phyloP scores from a whole-genome alignment of 2,888 invertebrate genomes.

The Drosophila neoperkinsi region DNA sequence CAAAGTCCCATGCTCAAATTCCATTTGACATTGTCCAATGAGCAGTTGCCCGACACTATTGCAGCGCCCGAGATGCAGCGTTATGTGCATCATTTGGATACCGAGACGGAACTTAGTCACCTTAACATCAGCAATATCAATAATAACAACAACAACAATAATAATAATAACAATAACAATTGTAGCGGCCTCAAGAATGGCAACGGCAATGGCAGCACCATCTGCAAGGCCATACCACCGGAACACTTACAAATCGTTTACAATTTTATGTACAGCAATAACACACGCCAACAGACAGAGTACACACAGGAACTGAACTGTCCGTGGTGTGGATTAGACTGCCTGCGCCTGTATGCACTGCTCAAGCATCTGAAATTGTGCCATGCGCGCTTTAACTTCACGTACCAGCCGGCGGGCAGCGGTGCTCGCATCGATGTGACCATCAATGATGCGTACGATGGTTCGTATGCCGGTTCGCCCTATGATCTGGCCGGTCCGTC shows the following conservation, averaged over 20 bases:
- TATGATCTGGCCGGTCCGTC: conserved; percentile 93
- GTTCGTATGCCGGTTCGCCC: conserved; percentile 97
- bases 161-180: conserved; percentile 59
- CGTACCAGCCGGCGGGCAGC: conserved; percentile 87
- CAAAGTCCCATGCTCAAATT: conserved; percentile 94
- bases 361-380: conserved; percentile 97
- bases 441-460: conserved; percentile 97
- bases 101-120: conserved; percentile 69
- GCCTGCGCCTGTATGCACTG: conserved; percentile 93
- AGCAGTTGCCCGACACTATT: conserved; percentile 83
- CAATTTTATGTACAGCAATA: conserved; percentile 98
- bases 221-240: conserved; percentile 64
- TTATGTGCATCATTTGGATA: conserved; percentile 69
- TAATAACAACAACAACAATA: conserved; percentile 53
- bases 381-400: conserved; percentile 97
- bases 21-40: conserved; percentile 93
- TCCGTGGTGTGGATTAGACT: conserved; percentile 98
- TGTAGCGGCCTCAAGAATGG: conserved; percentile 43
- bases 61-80: conserved; percentile 74
- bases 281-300: conserved; percentile 97
- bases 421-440: conserved; percentile 97
- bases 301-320: conserved; percentile 96
- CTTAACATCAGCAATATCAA: conserved; percentile 74
- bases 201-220: conserved; percentile 27
- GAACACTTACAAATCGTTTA: conserved; percentile 94